A percentile compares a stretch with the other conserved stretches of the same genome.
Conservation (phyloP, 2,888 invertebrate genomes). For the Globia sparganii region DNA sequence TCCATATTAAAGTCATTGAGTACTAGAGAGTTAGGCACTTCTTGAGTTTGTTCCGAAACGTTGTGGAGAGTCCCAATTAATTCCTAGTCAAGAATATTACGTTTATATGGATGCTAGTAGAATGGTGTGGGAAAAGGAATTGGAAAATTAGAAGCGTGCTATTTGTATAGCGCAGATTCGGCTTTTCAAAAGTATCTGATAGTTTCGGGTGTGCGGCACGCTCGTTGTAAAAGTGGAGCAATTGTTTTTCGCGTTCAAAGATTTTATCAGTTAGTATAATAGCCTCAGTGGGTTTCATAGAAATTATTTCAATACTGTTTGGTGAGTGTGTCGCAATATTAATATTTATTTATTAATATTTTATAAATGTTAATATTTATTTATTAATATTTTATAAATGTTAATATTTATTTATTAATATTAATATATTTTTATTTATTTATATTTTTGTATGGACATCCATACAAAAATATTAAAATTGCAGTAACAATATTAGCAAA, state of each 20-base stretch:
- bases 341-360: no score
- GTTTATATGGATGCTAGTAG: background rate
- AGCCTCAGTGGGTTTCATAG: background rate
- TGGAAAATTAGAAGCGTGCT: background rate
- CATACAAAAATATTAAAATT: background rate
- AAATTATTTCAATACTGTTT: background rate
- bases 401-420: no score
- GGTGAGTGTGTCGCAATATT: background rate
- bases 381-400: no score
- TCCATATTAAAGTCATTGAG: background rate
- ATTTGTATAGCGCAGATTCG: background rate
- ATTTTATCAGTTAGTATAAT: background rate
- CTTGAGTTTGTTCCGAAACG: background rate
- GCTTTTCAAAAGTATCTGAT: background rate
- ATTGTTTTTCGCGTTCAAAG: no score
- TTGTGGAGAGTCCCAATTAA: background rate
- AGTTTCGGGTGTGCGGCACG: no score
- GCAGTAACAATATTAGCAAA: background rate
- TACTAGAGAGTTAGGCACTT: background rate
- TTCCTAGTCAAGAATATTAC: conserved; percentile 8
- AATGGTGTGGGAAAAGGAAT: background rate
- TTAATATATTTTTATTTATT: no score
- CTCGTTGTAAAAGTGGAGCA: background rate
- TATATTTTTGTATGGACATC: no score
- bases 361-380: no score